Base-by-base conservation (phyloP, 2,797 vertebrate species). In the Microchirus variegatus region DNA sequence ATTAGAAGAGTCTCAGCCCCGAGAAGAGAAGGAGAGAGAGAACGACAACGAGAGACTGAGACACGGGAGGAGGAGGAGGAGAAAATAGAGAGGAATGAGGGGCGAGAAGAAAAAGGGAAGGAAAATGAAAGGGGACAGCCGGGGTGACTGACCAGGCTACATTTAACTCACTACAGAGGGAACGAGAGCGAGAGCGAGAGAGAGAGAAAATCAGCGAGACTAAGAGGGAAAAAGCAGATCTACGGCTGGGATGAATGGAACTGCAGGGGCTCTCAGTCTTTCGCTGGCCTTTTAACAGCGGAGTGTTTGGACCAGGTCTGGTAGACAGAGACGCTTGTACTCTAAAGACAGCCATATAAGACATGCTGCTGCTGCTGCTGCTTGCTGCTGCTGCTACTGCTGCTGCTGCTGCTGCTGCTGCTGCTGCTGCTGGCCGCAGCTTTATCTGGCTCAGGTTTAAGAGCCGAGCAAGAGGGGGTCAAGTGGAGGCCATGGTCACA, bases 1-100 rank as follows among this genome's bases (percentile, higher is more conserved):
- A 89, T 77, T 86, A 79, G 81, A 90, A 87, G 78, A 84, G 78
- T 81, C 73, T 70, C 66, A 75, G 67, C n/a, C 22, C 22, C 10
- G 16, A 73, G 77, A 67, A 43, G 57, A 57, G 52, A 57, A 58
- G 79, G 67, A 77, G 16, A 46, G 67, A 77, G 16, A 46, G 56
- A 53, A 60, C 71, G 59, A 53, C 38, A 40, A 10, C 45, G 53
- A 67, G 73, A 58, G 55, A 59, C 42, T 17, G 45, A 64, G 73
- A 72, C n/a, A 37, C 57, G 64, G 49, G 63, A 49, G 41, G 37
- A 63, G 63, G 64, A 38, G 5, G 37, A 5, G 22, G 22, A 19
- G 17, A 44, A 50, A 63, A 44, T 59, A 19, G 42, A 53, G 11
- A 19, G 56, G 51, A 69, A 36, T 36, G 53, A 49, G 62, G 57